phyloP scores from a whole-genome alignment of 2,113 vertebrate species.

The Oostethus manadensis region DNA sequence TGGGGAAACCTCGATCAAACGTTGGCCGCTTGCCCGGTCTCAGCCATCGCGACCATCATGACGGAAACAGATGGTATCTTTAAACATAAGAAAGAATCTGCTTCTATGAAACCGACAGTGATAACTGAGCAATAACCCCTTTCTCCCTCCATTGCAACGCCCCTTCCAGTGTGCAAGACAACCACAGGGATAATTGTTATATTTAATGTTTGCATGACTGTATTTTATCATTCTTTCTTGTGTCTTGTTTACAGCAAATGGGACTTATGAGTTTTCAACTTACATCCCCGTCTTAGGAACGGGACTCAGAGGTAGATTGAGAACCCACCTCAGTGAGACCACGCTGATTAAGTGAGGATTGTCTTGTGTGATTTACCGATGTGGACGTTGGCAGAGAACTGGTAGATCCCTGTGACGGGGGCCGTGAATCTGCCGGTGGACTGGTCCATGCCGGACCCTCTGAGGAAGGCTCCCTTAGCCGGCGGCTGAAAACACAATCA shows the following conservation, averaged over 20 bases:
- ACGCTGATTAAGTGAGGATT: not conserved
- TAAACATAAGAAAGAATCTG: too few relatives aligned
- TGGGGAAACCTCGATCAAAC: too few relatives aligned
- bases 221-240: too few relatives aligned
- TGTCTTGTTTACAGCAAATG: not conserved
- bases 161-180: too few relatives aligned
- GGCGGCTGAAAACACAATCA: conserved; percentile 73
- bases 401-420: conserved; percentile 86
- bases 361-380: conserved; percentile 71
- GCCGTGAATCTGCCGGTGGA: conserved; percentile 88
- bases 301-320: not conserved
- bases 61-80: not conserved
- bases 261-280: not conserved
- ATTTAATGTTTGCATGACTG: too few relatives aligned
- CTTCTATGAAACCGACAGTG: not conserved
- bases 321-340: not conserved
- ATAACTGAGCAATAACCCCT: not conserved
- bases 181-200: too few relatives aligned
- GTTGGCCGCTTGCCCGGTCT: too few relatives aligned
- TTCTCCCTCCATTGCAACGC: not conserved
- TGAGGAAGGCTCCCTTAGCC: conserved; percentile 86
- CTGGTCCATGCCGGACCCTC: conserved; percentile 84
- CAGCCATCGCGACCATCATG: too few relatives aligned
- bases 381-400: conserved; percentile 90
- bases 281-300: not conserved